Percentiles rank a stretch among this genome's conserved stretches.
phyloP scores from a whole-genome alignment of 2,113 vertebrate species.

The Strix aluco region DNA sequence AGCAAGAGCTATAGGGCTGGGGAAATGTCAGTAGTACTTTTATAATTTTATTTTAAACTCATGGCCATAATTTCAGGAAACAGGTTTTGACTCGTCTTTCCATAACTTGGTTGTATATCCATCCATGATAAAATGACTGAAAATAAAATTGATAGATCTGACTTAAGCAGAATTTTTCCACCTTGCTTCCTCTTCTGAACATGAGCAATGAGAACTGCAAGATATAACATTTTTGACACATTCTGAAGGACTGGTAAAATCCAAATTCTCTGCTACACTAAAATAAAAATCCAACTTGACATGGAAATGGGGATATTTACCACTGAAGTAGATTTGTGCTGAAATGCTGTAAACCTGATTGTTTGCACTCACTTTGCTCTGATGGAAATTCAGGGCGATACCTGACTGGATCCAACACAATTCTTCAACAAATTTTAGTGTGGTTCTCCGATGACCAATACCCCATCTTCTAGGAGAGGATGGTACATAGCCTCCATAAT shows the following conservation, averaged over 20 bases:
- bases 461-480: neutral
- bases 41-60: slow-evolving; percentile 14
- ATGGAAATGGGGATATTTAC: neutral
- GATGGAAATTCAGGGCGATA: neutral
- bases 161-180: neutral
- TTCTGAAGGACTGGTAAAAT: neutral
- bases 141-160: neutral
- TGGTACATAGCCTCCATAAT: neutral
- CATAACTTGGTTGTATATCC: neutral
- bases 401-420: neutral
- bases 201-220: neutral
- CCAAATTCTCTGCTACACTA: neutral
- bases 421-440: neutral
- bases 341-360: neutral
- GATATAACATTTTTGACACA: neutral
- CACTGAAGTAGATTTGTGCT: neutral
- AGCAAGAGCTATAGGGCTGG: neutral
- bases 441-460: neutral
- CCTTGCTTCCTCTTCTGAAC: neutral
- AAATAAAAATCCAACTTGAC: neutral
- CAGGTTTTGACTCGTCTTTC: neutral
- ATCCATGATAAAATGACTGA: neutral
- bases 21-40: neutral
- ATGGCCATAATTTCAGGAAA: neutral
- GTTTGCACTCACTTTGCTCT: neutral